Evolutionary conservation across 2,888 invertebrate genomes (phyloP).

Genomic region (Coleophora deauratella): DNA sequence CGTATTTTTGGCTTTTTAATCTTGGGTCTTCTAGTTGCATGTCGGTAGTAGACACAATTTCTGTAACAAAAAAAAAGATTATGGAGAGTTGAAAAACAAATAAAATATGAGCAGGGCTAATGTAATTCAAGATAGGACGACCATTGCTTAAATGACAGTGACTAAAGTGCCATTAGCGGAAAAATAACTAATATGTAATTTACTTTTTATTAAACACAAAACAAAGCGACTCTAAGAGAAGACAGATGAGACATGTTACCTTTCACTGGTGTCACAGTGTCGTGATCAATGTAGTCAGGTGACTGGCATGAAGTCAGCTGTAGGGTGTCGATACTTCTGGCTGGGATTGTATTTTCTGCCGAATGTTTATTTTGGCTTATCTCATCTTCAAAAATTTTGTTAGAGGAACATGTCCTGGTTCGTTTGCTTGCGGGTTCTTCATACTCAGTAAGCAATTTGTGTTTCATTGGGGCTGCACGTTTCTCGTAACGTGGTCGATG

Average conservation of each 20-base stretch:
- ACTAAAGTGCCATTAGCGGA: too few relatives aligned
- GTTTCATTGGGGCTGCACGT: constrained; percentile 20
- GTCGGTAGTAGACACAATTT: constrained; percentile 39
- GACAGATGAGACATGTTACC: constrained; percentile 27
- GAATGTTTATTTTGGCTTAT: constrained; percentile 15
- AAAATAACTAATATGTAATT: too few relatives aligned
- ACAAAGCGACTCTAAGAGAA: neutral
- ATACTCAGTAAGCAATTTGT: constrained; percentile 29
- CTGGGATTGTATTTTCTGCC: constrained; percentile 13
- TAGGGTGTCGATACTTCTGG: constrained; percentile 17
- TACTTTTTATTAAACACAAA: too few relatives aligned
- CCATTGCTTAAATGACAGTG: too few relatives aligned
- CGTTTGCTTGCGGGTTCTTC: constrained; percentile 41
- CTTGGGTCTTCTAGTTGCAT: constrained; percentile 48
- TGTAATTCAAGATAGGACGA: too few relatives aligned
- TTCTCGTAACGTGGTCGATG: constrained; percentile 9
- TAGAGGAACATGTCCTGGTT: constrained; percentile 26
- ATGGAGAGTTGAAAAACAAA: neutral
- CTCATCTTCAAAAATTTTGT: constrained; percentile 15
- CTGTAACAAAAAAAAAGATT: constrained; percentile 29
- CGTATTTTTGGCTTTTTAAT: constrained; percentile 39
- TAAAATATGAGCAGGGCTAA: too few relatives aligned
- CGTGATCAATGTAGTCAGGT: constrained; percentile 38
- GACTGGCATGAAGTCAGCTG: constrained; percentile 43
- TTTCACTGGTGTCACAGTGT: constrained; percentile 28